Percentiles rank a stretch among this genome's conserved stretches.
Evolutionary conservation across 2,888 invertebrate genomes (phyloP).

Genomic region (Agonopterix alstromeriana): DNA sequence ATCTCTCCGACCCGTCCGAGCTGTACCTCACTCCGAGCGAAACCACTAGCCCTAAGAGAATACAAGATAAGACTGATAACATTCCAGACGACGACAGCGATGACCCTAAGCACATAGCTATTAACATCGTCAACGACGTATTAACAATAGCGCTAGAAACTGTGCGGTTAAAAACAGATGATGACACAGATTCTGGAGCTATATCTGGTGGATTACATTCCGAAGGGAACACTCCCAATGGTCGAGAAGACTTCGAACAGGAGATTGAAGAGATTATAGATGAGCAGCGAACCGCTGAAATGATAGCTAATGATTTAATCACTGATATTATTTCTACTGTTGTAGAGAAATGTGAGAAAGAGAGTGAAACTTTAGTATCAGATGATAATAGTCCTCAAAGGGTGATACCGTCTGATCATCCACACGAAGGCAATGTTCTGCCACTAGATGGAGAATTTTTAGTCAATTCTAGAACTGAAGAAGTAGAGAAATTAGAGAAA

Average conservation of each 20-base stretch:
- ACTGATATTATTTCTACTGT: constrained; percentile 49
- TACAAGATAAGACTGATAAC: constrained; percentile 58
- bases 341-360: constrained; percentile 35
- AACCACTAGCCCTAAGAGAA: constrained; percentile 69
- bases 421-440: constrained; percentile 60
- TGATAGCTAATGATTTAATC: constrained; percentile 52
- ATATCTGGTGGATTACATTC: constrained; percentile 64
- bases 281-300: constrained; percentile 48
- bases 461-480: constrained; percentile 43
- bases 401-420: constrained; percentile 49
- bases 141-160: constrained; percentile 63
- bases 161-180: constrained; percentile 59
- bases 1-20: constrained; percentile 82
- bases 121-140: constrained; percentile 69
- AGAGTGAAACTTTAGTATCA: constrained; percentile 11
- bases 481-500: constrained; percentile 24
- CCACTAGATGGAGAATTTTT: constrained; percentile 65
- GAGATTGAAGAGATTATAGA: constrained; percentile 59
- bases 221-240: constrained; percentile 67
- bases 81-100: constrained; percentile 42
- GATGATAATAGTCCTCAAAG: constrained; percentile 41
- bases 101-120: constrained; percentile 60
- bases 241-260: constrained; percentile 61
- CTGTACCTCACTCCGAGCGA: constrained; percentile 82
- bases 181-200: constrained; percentile 67